Evolutionary conservation across 1,140 invertebrate species (phyloP).

Genomic region (Conus ventricosus): DNA sequence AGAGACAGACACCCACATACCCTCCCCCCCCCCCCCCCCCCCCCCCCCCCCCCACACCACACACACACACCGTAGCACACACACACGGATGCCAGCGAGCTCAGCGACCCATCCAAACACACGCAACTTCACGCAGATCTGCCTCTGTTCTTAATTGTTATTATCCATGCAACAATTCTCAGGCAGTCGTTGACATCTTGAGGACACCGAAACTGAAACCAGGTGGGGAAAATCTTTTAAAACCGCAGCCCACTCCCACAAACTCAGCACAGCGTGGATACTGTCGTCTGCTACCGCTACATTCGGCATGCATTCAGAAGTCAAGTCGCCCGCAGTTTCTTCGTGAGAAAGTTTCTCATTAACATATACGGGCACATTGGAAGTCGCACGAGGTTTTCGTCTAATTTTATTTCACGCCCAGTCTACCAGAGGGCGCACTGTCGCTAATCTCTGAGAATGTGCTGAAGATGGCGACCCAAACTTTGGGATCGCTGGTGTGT

Average conservation of each 20-base stretch:
- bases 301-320: neutral
- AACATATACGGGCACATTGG: neutral
- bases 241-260: neutral
- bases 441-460: constrained; percentile 17
- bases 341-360: neutral
- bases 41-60: no score
- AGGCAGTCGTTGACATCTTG: no score
- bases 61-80: no score
- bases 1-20: no score
- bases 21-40: no score
- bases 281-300: neutral
- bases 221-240: no score
- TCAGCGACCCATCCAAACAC: no score
- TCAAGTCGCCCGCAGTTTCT: neutral
- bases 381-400: neutral
- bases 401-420: constrained; percentile 1
- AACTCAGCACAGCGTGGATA: neutral
- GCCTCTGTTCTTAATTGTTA: no score
- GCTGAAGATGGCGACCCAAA: constrained; percentile 36
- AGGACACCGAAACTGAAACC: no score
- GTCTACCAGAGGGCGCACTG: constrained; percentile 33
- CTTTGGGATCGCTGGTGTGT: constrained; percentile 24
- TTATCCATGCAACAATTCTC: no score
- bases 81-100: neutral
- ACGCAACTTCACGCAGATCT: neutral